Evolutionary conservation across 2,113 vertebrate species (phyloP), one percentile per base, ranked within the genome.

Genomic region (Peucedramus taeniatus): DNA sequence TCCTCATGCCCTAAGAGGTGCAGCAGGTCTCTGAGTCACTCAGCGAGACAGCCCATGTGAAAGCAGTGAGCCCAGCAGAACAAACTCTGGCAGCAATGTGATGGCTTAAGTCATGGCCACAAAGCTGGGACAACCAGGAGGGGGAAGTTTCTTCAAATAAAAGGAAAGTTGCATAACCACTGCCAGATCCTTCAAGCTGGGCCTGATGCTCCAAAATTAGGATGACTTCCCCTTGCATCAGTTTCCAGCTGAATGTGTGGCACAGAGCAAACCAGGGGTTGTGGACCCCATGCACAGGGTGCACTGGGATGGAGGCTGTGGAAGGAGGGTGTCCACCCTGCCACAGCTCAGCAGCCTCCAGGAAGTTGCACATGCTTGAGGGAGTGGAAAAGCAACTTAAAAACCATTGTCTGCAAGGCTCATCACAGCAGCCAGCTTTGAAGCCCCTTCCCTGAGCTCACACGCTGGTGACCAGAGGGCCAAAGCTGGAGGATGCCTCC

Each of bases 21-120:
- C 16, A 77, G 39, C 49, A 68, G 54, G 44, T 83, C 61, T 71
- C 65, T 65, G 63, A 45, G 11, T 31, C 2, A 0, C 50, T 47
- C 69, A 37, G 69, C 2, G 2, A 75, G 87, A 56, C 59, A 69
- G 49, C 15, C 26, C 44, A 45, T n/a, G 39, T 35, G 31, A 66
- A 51, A 72, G 53, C 72, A 75, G 47, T 15, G 39, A 82, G 57
- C 21, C 20, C 83, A 92, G 75, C 70, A 86, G 44, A 56, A 88
- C 2, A 8, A 84, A 39, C 56, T 53, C 70, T 76, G 57, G 79
- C 45, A 87, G 86, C 77, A 84, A 8, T 27, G 63, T 0, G 5
- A 72, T 45, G 27, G 35, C 44, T 94, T 77, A 68, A 90, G 96
- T 94, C 97, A 96, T 51, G 87, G 89, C 92, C 96, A 97, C 94